Conservation (phyloP, 1,140 invertebrate species). For the Orius laevigatus region DNA sequence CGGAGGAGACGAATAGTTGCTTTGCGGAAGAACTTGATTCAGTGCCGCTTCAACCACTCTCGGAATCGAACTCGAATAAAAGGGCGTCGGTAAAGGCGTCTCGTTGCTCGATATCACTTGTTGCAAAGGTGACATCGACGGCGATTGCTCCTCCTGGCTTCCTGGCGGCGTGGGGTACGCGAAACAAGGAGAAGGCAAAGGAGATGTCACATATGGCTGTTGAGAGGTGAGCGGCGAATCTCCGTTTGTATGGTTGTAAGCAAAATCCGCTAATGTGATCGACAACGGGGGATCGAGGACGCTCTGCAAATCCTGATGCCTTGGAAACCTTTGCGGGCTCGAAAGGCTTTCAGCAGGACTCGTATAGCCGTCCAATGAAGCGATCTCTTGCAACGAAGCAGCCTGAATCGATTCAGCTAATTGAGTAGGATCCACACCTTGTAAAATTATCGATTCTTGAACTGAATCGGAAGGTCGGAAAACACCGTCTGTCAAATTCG, state of each 20-base stretch:
- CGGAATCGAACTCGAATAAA: slow-evolving; percentile 71
- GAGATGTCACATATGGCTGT: slow-evolving; percentile 34
- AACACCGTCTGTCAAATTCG: slow-evolving; percentile 56
- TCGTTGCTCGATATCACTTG: slow-evolving; percentile 31
- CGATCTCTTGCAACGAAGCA: slow-evolving; percentile 44
- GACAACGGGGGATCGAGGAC: slow-evolving; percentile 56
- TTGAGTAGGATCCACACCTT: slow-evolving; percentile 44
- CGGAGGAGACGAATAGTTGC: slow-evolving; percentile 47
- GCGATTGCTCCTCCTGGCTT: slow-evolving; percentile 59
- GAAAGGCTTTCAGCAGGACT: slow-evolving; percentile 16
- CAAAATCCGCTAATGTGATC: slow-evolving; percentile 63
- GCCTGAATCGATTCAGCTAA: slow-evolving; percentile 35
- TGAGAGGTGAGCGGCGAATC: slow-evolving; percentile 30
- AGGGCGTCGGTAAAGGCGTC: slow-evolving; percentile 57
- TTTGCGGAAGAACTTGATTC: slow-evolving; percentile 60
- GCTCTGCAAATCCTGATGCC: slow-evolving; percentile 50
- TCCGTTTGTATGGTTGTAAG: slow-evolving; percentile 36
- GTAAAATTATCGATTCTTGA: slow-evolving; percentile 48
- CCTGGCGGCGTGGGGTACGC: slow-evolving; percentile 70
- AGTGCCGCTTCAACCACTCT: slow-evolving; percentile 67
- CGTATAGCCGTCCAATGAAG: slow-evolving; percentile 44
- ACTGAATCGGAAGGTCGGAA: slow-evolving; percentile 48
- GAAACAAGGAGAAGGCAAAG: slow-evolving; percentile 53
- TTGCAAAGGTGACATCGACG: slow-evolving; percentile 30
- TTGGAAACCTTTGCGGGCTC: slow-evolving; percentile 28